Conservation (phyloP, 2,113 vertebrate species). For the Chrysemys picta region DNA sequence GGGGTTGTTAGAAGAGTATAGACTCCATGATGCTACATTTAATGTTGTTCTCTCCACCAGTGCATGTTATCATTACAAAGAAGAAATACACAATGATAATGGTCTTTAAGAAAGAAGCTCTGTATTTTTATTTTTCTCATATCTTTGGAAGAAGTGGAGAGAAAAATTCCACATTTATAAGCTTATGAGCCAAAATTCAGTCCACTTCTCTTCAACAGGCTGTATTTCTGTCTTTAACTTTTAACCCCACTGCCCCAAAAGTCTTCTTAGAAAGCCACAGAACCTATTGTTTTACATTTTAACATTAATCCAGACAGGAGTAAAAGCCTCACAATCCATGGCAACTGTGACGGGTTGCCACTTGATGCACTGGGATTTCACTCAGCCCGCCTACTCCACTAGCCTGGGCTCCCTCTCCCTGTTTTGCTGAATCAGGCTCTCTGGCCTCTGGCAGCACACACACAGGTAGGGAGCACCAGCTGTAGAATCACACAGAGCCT, state of each 20-base stretch:
- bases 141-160: neutral
- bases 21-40: slow-evolving; percentile 18
- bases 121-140: neutral
- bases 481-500: too few relatives aligned
- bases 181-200: neutral
- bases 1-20: neutral
- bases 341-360: too few relatives aligned
- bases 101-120: neutral
- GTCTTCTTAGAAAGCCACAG: neutral
- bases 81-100: neutral
- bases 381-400: too few relatives aligned
- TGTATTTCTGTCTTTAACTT: neutral
- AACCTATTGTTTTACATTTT: neutral
- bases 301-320: neutral
- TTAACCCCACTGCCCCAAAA: neutral
- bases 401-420: too few relatives aligned
- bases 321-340: neutral
- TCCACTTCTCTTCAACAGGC: neutral
- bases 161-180: neutral
- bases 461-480: too few relatives aligned
- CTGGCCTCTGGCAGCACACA: too few relatives aligned
- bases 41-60: slow-evolving; percentile 31
- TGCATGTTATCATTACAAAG: neutral
- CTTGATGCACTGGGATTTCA: too few relatives aligned
- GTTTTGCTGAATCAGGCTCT: too few relatives aligned